Conservation (phyloP, 92 coral and sea anemone genomes). For the Epizoanthus stellaris region DNA sequence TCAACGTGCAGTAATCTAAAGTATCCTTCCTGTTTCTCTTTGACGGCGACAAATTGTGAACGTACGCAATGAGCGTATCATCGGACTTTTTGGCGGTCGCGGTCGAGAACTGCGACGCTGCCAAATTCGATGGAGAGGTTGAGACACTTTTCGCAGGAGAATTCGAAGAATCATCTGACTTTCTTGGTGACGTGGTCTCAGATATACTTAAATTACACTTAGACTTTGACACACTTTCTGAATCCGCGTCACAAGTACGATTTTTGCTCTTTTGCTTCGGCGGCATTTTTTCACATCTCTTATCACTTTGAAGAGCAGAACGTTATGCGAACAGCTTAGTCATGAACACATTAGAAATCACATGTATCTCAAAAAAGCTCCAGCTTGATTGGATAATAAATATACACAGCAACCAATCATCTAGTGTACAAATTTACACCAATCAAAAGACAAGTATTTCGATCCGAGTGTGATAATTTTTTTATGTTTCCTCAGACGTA, state of each 20-base stretch:
- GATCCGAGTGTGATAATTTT: slow-evolving; percentile 33
- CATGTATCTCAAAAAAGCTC: slow-evolving; percentile 30
- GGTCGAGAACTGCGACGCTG: slow-evolving; percentile 24
- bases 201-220: slow-evolving; percentile 4
- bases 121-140: slow-evolving; percentile 38
- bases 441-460: slow-evolving; percentile 35
- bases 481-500: slow-evolving; percentile 38
- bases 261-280: slow-evolving; percentile 21
- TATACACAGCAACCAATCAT: slow-evolving; percentile 29
- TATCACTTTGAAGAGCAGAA: slow-evolving; percentile 31
- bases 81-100: slow-evolving; percentile 33
- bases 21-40: slow-evolving; percentile 52
- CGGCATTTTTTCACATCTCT: slow-evolving; percentile 26
- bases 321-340: slow-evolving; percentile 19
- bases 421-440: slow-evolving; percentile 32
- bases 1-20: slow-evolving; percentile 59
- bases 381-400: slow-evolving; percentile 26
- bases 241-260: slow-evolving; percentile 2
- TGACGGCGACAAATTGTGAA: slow-evolving; percentile 53
- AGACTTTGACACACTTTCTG: slow-evolving; percentile 19
- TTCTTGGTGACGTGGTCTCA: slow-evolving; percentile 31
- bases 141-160: slow-evolving; percentile 35
- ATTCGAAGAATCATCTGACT: slow-evolving; percentile 29
- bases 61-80: slow-evolving; percentile 56
- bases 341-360: slow-evolving; percentile 31